Evolutionary conservation across 2,888 invertebrate species (phyloP).

Genomic region (Thecocarcelia acutangulata): DNA sequence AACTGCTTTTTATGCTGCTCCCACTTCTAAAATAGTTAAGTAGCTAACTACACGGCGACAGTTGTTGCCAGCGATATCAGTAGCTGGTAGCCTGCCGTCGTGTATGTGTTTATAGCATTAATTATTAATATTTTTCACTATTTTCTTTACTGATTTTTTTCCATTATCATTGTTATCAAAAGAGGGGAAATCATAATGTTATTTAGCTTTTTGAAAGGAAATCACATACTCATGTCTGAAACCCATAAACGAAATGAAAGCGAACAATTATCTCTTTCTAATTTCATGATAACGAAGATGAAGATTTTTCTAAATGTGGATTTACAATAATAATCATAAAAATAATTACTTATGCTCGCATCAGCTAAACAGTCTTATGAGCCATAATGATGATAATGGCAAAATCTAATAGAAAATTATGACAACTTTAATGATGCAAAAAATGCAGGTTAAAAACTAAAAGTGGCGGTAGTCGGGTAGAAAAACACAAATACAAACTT

Average conservation of each 20-base stretch:
- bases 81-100: no score
- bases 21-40: no score
- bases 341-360: constrained; percentile 60
- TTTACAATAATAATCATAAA: constrained; percentile 62
- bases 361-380: neutral
- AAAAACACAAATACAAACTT: constrained; percentile 38
- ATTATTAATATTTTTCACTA: no score
- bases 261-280: constrained; percentile 42
- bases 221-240: constrained; percentile 28
- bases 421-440: constrained; percentile 71
- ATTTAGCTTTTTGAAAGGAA: constrained; percentile 24
- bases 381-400: constrained; percentile 50
- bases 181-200: neutral
- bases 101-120: no score
- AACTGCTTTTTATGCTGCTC: no score
- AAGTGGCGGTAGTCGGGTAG: neutral
- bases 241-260: constrained; percentile 5
- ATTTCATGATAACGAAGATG: constrained; percentile 37
- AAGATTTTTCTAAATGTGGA: constrained; percentile 57
- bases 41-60: no score
- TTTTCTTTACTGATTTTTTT: neutral
- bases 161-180: neutral
- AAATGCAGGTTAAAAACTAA: constrained; percentile 64
- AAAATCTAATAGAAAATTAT: constrained; percentile 71
- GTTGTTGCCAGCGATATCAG: no score